These are phyloP conservation scores for Temnothorax rugatulus DNA, from an alignment of 2,888 invertebrate genomes.

Conservation along the genomic window DNA sequence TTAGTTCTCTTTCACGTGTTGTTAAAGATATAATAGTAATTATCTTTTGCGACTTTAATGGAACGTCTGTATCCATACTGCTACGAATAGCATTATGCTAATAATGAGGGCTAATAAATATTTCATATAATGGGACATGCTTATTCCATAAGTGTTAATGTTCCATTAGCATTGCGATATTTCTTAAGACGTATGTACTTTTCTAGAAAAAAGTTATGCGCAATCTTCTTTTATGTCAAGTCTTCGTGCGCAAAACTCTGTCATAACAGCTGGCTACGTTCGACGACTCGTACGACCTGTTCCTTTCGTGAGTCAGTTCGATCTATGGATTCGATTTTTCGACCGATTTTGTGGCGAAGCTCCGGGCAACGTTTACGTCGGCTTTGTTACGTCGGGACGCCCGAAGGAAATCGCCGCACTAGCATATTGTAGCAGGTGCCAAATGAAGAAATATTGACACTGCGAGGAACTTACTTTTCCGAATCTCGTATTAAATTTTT, in stretches of 20 bases:
- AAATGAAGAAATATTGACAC: neutral
- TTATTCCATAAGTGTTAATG: constrained; percentile 15
- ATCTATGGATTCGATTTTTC: constrained; percentile 33
- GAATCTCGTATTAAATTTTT: neutral
- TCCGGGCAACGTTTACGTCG: constrained; percentile 14
- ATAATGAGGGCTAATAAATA: neutral
- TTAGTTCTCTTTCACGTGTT: neutral
- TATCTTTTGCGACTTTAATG: neutral
- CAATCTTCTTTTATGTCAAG: constrained; percentile 4
- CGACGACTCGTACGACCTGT: constrained; percentile 13
- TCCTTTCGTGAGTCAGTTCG: constrained; percentile 21
- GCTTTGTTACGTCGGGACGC: constrained; percentile 13
- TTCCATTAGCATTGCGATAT: constrained; percentile 9
- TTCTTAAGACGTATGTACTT: neutral
- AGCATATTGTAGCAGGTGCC: neutral
- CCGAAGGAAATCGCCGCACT: neutral
- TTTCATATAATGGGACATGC: constrained; percentile 1
- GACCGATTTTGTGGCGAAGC: constrained; percentile 3
- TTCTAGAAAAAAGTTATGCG: neutral
- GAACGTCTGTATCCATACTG: neutral
- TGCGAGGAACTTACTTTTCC: neutral
- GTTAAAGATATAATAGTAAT: constrained; percentile 3
- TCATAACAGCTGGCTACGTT: neutral
- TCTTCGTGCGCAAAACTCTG: neutral
- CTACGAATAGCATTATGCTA: neutral